phyloP scores from a whole-genome alignment of 2,113 vertebrate species.

The Silurus meridionalis region DNA sequence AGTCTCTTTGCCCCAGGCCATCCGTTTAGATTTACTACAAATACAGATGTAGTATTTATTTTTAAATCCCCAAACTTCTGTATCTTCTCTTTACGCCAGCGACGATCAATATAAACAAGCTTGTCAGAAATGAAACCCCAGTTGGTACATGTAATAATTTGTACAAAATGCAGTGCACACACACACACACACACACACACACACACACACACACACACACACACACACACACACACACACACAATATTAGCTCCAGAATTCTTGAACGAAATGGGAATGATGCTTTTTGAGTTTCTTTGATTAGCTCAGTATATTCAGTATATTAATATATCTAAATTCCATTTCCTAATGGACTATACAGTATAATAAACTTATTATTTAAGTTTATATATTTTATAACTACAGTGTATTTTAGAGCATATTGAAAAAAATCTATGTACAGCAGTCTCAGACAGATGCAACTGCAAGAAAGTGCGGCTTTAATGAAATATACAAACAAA shows the following conservation, averaged over 20 bases:
- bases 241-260: not conserved
- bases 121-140: not conserved
- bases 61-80: not conserved
- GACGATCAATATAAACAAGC: not conserved
- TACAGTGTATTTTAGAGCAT: too few species aligned
- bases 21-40: not conserved
- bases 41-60: slow-evolving; percentile 2
- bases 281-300: not conserved
- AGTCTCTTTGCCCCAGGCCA: not conserved
- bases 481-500: too few species aligned
- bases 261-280: not conserved
- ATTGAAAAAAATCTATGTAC: too few species aligned
- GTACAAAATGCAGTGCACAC: not conserved
- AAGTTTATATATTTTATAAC: too few species aligned
- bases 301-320: not conserved
- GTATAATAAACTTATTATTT: too few species aligned
- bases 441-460: too few species aligned
- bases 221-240: not conserved
- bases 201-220: too few species aligned
- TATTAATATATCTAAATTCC: too few species aligned
- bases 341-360: too few species aligned
- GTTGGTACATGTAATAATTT: not conserved
- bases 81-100: not conserved
- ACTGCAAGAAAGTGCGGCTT: too few species aligned
- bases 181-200: not conserved